Evolutionary conservation across 1,140 invertebrate species (phyloP), one percentile per base, ranked within the genome.

Genomic region (Drosophila pandora): DNA sequence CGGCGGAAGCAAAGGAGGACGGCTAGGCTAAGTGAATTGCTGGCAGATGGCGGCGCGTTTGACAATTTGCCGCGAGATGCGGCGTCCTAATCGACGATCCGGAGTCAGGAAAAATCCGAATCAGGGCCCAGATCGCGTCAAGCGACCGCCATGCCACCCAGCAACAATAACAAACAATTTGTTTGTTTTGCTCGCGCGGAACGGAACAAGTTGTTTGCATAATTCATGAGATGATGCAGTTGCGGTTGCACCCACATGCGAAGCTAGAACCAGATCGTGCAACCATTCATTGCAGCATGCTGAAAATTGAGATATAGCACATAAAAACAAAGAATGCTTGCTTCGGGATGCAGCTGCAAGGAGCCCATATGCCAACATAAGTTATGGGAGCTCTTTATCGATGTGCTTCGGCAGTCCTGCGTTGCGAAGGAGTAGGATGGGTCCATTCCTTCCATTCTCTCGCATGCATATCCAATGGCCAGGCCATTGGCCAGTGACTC

Each of bases 121-220:
- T 34, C 30, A 23, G 48, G 45, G 28, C 50, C 48, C 37, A 61
- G 60, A 64, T 72, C 25, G 5, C 25, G 7, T 73, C 43, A 43
- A 53, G 32, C 71, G 59, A 63, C 56, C 60, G 50, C 60, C 72
- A 34, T 34, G 68, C 70, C 70, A 73, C 70, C 68, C 70, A 73
- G 58, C 70, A 58, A 62, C 62, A 72, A 72, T 62, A 73, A 73
- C 70, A 73, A 73, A 73, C 70, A 73, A 73, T 73, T 73, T 73
- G 70, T 73, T 69, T 71, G 68, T 71, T 74, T 62, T 48, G 50
- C 65, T 49, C 22, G 30, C 17, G 47, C 50, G 32, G 45, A 41
- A 52, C 41, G 43, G 34, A 37, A 17, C 39, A n/a, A 39, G 10
- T 8, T 6, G 41, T 45, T 55, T 72, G 59, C 65, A 69, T 63